Percentiles rank a stretch among this genome's conserved stretches.
Evolutionary conservation across 2,888 invertebrate species (phyloP).

Genomic region (Dynastes tityus): DNA sequence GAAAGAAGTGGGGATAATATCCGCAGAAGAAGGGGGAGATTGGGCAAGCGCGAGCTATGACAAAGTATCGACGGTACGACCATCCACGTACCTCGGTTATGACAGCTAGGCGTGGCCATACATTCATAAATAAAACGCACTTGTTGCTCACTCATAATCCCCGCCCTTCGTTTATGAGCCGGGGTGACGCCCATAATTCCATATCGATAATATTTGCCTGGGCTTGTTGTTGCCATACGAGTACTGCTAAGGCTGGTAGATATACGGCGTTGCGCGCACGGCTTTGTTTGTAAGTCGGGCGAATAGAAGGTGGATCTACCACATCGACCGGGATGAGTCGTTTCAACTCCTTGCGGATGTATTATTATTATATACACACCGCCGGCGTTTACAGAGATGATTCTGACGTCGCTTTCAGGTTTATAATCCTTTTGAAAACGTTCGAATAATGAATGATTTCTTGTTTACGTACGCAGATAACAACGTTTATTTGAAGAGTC

Average conservation of each 20-base stretch:
- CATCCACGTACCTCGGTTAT: constrained; percentile 79
- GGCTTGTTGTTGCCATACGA: background rate
- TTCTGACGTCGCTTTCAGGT: background rate
- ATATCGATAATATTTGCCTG: constrained; percentile 34
- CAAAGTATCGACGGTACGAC: constrained; percentile 71
- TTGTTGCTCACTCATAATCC: constrained; percentile 76
- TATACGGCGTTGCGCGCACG: background rate
- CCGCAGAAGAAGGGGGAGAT: constrained; percentile 56
- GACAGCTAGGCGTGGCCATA: constrained; percentile 80
- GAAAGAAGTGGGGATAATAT: constrained; percentile 65
- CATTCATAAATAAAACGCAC: constrained; percentile 82
- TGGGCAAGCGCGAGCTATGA: constrained; percentile 70
- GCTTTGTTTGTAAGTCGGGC: background rate
- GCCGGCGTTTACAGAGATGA: background rate
- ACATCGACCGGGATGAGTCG: background rate
- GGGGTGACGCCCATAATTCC: constrained; percentile 65
- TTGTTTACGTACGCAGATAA: background rate
- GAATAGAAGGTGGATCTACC: background rate
- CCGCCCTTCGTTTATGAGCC: constrained; percentile 69
- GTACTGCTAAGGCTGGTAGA: background rate
- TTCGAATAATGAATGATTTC: background rate
- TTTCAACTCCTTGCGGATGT: background rate
- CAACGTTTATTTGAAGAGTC: background rate
- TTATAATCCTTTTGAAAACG: constrained; percentile 2
- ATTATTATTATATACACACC: background rate